Base-by-base conservation (phyloP, 2,888 invertebrate genomes). In the Coelinius sp. region DNA sequence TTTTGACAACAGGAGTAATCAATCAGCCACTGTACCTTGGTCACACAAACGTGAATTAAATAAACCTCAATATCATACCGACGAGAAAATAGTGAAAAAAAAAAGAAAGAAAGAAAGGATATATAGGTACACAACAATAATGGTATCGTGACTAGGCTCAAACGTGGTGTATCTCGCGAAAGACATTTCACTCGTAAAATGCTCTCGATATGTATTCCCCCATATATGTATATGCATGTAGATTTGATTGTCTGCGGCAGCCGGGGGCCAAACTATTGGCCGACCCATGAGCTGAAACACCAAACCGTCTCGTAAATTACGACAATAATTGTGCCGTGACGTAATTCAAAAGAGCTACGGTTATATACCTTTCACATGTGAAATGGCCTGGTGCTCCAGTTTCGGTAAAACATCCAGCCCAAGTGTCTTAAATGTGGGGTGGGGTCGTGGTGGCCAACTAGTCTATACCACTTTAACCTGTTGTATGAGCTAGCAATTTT, bases 321-420 rank as follows among this genome's bases (percentile, higher is more conserved):
- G 83, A 78, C 83, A 81, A 82, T 83, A 82, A 80, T 81, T 82
- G 67, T 78, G 70, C 81, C 44, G 68, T 79, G 81, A 78, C 75
- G 78, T 78, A 80, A 80, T 78, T 35, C 22, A 68, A 67, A 74
- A 65, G 68, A 71, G 64, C 49, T 62, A 63, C 71, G 63, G 75
- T 81, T n/a, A n/a, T 70, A 80, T 83, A 63, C 84, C 84, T 84
- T 84, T 84, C 83, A 83, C 83, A 83, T 82, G 83, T 82, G 82
- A 82, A 83, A 82, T 80, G 81, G 67, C 75, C 78, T 62, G 68
- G 76, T 81, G 84, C 83, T 82, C 84, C 80, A 84, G 82, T 84
- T 85, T 84, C 79, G 79, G 79, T 59, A 14, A 31, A 83, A 83
- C 83, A 83, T 83, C 83, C 84, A 82, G 80, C 80, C 75, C 79